phyloP scores from a whole-genome alignment of 2,797 vertebrate genomes.

The Notamacropus eugenii region DNA sequence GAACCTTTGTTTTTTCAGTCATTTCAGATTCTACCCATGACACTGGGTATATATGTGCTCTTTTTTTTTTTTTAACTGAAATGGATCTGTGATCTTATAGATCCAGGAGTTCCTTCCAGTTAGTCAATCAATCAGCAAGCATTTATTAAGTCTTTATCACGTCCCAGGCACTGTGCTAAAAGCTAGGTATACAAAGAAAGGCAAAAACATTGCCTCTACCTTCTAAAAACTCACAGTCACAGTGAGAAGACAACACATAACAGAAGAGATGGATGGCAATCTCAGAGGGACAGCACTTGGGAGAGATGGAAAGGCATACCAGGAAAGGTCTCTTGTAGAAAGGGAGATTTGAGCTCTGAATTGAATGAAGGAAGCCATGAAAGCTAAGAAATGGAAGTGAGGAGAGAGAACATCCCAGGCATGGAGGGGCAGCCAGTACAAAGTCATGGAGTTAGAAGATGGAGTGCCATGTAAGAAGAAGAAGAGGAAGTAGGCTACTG shows the following conservation, averaged over 20 bases:
- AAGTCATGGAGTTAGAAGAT: background rate
- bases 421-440: background rate
- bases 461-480: background rate
- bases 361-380: background rate
- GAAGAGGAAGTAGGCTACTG: background rate
- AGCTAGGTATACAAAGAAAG: too few species aligned
- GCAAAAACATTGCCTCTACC: too few species aligned
- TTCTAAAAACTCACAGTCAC: too few species aligned
- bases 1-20: background rate
- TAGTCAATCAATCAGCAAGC: too few species aligned
- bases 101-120: too few species aligned
- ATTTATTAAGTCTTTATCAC: too few species aligned
- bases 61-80: background rate
- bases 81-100: background rate
- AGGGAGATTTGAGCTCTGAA: background rate
- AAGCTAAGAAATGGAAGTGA: background rate
- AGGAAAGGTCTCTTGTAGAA: too few species aligned
- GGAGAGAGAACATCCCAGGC: background rate
- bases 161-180: too few species aligned
- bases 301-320: too few species aligned
- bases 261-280: too few species aligned
- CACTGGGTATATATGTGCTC: background rate
- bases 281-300: too few species aligned
- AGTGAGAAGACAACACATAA: too few species aligned
- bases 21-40: background rate